Conservation (phyloP, 2,888 invertebrate species). For the Beris chalybata region DNA sequence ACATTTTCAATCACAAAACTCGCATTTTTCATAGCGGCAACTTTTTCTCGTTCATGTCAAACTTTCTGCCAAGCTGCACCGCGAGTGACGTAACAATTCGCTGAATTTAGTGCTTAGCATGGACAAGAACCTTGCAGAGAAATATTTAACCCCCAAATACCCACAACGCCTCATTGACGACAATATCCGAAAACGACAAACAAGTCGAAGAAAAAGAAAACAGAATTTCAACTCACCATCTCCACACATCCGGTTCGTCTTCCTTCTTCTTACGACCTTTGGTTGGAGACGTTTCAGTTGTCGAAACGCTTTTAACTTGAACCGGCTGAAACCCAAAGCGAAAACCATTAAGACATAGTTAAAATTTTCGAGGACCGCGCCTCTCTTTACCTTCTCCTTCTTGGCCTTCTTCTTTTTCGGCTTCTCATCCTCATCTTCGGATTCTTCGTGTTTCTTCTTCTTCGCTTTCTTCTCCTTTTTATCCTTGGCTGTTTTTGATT, state of each 20-base stretch:
- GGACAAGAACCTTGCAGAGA: too few species aligned
- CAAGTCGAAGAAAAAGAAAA: too few species aligned
- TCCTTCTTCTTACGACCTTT: conserved; percentile 69
- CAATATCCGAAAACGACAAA: too few species aligned
- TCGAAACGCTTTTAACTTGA: conserved; percentile 41
- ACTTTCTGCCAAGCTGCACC: too few species aligned
- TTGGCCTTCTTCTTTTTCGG: conserved; percentile 61
- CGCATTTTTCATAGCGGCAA: too few species aligned
- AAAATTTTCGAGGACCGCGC: neutral
- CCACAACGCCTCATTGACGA: too few species aligned
- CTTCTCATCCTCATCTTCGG: conserved; percentile 62
- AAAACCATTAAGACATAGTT: conserved; percentile 3
- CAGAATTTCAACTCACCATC: conserved; percentile 69
- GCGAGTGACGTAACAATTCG: too few species aligned
- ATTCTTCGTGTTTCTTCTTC: conserved; percentile 58
- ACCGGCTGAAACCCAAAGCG: conserved; percentile 2
- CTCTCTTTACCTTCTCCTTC: conserved; percentile 46
- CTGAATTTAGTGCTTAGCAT: too few species aligned
- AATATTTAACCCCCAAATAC: too few species aligned
- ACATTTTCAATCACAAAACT: conserved; percentile 8
- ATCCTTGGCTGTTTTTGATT: conserved; percentile 64
- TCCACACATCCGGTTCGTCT: conserved; percentile 86
- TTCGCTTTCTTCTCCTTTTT: conserved; percentile 51
- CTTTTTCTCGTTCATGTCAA: too few species aligned
- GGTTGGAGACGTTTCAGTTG: conserved; percentile 57